Evolutionary conservation across 23 tunicate genomes (phyloP), one percentile per base, ranked within the genome.

Genomic region (Trididemnum nubilum): DNA sequence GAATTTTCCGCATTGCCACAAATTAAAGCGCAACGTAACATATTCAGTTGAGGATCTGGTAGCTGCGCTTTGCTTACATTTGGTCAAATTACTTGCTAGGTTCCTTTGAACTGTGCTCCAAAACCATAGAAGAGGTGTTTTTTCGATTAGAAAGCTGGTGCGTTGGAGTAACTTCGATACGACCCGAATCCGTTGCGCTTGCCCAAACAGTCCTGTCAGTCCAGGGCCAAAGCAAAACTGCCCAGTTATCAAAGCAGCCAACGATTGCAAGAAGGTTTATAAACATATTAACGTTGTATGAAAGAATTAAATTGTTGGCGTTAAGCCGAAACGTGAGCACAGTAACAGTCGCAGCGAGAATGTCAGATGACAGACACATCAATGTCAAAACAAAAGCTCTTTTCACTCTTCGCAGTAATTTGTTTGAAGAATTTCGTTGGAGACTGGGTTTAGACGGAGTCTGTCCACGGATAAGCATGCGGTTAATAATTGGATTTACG

Each of bases 191-290:
- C n/a, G n/a, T n/a, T n/a, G n/a, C n/a, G n/a, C n/a, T n/a, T n/a
- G n/a, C n/a, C n/a, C n/a, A n/a, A n/a, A n/a, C n/a, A n/a, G n/a
- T n/a, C n/a, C n/a, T n/a, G n/a, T n/a, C n/a, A n/a, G n/a, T n/a
- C 87, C 93, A 88, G 0, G 93, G 93, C 67, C 63, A 64, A 9
- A 88, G 35, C 83, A 88, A 76, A 25, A 19, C 38, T 33, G 49
- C 32, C 93, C 93, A 88, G 57, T 88, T 34, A 59, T 88, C 93
- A 51, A 80, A 88, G 69, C 87, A 88, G 26, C 81, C 87, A 22
- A 88, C 51, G 27, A 65, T 82, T 22, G 81, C 81, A 21, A 76
- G 25, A 18, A 88, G 78, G 49, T 88, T 88, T 5, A 88, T 51
- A 12, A 37, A 25, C 28, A 88, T 39, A 36, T 81, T 82, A 30